Base-by-base conservation (phyloP, 1,140 invertebrate genomes). In the Rhagoletis zephyria region DNA sequence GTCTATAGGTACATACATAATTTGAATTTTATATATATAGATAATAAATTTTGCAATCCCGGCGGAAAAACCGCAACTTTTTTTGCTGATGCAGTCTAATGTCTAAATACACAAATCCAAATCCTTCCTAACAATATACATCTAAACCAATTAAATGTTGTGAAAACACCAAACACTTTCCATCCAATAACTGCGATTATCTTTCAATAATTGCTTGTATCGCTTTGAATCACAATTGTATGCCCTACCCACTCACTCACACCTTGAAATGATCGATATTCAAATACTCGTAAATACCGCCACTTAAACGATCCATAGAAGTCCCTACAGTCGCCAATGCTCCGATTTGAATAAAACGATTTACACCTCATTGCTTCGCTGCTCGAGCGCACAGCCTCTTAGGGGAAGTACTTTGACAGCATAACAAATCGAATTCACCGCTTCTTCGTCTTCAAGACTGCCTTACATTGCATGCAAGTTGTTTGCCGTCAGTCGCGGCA, bases 331-430 rank as follows among this genome's bases (percentile, higher is more conserved):
- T 10, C 5, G 51, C 10, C 10, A 56, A 56, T 2, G 19, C 48
- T 9, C 9, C 45, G 19, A 81, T n/a, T 59, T 51, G 56, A 51
- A 81, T 16, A 81, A 81, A 81, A 81, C 74, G 74, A 19, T 81
- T 56, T 81, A 56, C 74, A 81, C n/a, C 74, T n/a, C 70, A 77
- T 51, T 77, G 70, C 45, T 56, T 2, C 45, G 74, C n/a, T 81
- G 4, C 9, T 14, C 16, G 9, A 63, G n/a, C n/a, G 61, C 61
- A 63, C 61, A 63, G 16, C 5, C 10, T 12, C 67, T 45, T 7
- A 51, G 48, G 67, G 42, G 3, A 12, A 81, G 61, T 5, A 59
- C 74, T 81, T 81, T 19, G n/a, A 10, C 48, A 56, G 48, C 48
- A 56, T 10, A 81, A 51, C 48, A 77, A 70, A 14, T 12, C 7